Evolutionary conservation across 2,113 vertebrate genomes (phyloP), one percentile per base, ranked within the genome.

Genomic region (Lamprotornis superbus): DNA sequence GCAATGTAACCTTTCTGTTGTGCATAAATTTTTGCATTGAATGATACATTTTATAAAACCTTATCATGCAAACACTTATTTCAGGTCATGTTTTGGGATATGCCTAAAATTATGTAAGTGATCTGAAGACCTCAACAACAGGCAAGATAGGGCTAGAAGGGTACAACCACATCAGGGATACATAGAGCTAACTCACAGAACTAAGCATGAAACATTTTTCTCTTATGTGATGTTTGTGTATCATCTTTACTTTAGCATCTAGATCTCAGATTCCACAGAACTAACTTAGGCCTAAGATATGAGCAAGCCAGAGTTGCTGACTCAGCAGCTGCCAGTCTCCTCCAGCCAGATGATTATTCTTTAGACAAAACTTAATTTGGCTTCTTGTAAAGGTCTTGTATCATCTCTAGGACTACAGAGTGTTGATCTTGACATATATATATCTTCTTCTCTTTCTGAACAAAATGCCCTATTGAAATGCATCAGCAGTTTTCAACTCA

Each of bases 31-130:
- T 71, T 46, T 53, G 9, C 15, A 55, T 28, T 37, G 35, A 86
- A 52, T 73, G 20, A 53, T 10, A 27, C 4, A 22, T 77, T 77
- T 91, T 80, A 5, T n/a, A 42, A 77, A 52, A 35, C 4, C 3
- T 60, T 50, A 8, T 20, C 0, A 2, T 33, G 28, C 4, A 56
- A 70, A 14, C 5, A 23, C 47, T 65, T 65, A 9, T 47, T 84
- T 74, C 37, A 56, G 21, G 27, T 77, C 23, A 15, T 30, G 10
- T 50, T 91, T 63, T 71, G 7, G 30, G 35, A 18, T 56, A 50
- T 1, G 1, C 9, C 19, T 15, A 16, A 15, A 27, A 40, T 8
- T 30, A 3, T 13, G 25, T 24, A 14, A 1, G 0, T 12, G 11
- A 78, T 11, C 64, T 65, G 64, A 81, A 63, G 56, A 65, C 9